Evolutionary conservation across 2,888 invertebrate species (phyloP).

Genomic region (Netelia melanura): DNA sequence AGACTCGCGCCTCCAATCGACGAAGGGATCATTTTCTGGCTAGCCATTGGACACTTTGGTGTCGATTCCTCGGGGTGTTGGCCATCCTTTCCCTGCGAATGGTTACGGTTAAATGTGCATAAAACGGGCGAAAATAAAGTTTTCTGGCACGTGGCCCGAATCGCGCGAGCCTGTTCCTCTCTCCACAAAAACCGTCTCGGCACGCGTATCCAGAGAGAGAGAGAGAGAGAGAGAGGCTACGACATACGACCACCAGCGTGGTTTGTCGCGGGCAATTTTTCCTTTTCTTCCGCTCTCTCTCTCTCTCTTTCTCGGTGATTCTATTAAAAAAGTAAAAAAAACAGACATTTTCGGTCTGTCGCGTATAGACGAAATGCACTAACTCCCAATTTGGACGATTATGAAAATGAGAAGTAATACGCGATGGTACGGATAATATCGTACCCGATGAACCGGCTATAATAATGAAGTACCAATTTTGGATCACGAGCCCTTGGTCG

Average conservation of each 20-base stretch:
- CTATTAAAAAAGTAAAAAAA: not conserved
- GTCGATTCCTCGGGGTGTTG: constrained; percentile 36
- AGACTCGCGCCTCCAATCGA: too few relatives aligned
- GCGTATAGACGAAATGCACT: too few relatives aligned
- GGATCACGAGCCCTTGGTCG: too few relatives aligned
- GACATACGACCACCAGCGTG: not conserved
- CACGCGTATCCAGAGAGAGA: not conserved
- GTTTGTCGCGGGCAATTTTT: constrained; percentile 37
- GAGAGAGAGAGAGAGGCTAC: not conserved
- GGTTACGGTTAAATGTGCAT: constrained; percentile 56
- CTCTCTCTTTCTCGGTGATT: constrained; percentile 18
- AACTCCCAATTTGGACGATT: too few relatives aligned
- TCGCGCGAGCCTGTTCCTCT: constrained; percentile 39
- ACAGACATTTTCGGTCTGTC: too few relatives aligned
- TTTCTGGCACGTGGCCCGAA: constrained; percentile 64
- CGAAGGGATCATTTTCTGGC: constrained; percentile 52
- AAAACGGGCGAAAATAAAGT: constrained; percentile 64
- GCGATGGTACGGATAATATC: too few relatives aligned
- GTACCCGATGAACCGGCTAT: too few relatives aligned
- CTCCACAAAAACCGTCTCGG: constrained; percentile 38
- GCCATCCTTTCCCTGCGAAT: constrained; percentile 18
- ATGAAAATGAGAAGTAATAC: too few relatives aligned
- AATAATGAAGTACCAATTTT: too few relatives aligned
- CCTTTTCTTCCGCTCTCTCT: constrained; percentile 6
- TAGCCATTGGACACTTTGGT: constrained; percentile 48